Conservation (phyloP, 2,113 vertebrate genomes). For the Lepus americanus region DNA sequence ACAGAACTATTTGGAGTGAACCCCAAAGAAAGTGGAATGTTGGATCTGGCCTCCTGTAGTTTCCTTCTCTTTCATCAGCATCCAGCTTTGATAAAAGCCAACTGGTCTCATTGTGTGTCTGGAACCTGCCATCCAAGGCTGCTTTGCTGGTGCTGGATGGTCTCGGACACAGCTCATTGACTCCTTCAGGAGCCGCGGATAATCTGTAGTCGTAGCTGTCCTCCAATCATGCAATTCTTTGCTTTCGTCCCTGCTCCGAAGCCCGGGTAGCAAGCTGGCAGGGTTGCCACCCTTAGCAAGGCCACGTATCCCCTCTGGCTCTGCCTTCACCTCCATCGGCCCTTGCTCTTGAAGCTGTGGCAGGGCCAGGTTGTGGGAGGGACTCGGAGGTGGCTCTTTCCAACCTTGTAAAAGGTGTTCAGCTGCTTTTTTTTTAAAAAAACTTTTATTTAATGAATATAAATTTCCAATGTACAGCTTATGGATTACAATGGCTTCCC, state of each 20-base stretch:
- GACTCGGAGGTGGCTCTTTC: background rate
- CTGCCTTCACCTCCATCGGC: slow-evolving; percentile 65
- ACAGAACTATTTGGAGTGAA: slow-evolving; percentile 59
- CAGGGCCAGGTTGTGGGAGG: background rate
- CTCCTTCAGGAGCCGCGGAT: slow-evolving; percentile 74
- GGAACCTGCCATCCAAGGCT: slow-evolving; percentile 74
- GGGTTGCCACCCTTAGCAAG: background rate
- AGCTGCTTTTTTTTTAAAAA: too few species aligned
- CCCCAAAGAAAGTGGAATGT: slow-evolving; percentile 45
- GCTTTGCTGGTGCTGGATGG: slow-evolving; percentile 54
- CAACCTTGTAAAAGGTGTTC: too few species aligned
- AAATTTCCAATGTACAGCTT: too few species aligned
- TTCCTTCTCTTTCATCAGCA: slow-evolving; percentile 72
- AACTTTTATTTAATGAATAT: too few species aligned
- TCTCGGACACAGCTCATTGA: slow-evolving; percentile 79
- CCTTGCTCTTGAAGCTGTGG: slow-evolving; percentile 73
- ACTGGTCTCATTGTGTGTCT: slow-evolving; percentile 77
- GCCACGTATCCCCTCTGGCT: background rate
- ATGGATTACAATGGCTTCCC: too few species aligned
- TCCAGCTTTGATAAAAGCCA: slow-evolving; percentile 64
- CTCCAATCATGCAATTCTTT: slow-evolving; percentile 79
- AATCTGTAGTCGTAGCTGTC: slow-evolving; percentile 74
- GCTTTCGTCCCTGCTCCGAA: slow-evolving; percentile 67
- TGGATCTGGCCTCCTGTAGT: slow-evolving; percentile 38
- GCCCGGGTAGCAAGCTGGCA: slow-evolving; percentile 20